Base-by-base conservation (phyloP, 2,888 invertebrate species). In the Magallana nippona region DNA sequence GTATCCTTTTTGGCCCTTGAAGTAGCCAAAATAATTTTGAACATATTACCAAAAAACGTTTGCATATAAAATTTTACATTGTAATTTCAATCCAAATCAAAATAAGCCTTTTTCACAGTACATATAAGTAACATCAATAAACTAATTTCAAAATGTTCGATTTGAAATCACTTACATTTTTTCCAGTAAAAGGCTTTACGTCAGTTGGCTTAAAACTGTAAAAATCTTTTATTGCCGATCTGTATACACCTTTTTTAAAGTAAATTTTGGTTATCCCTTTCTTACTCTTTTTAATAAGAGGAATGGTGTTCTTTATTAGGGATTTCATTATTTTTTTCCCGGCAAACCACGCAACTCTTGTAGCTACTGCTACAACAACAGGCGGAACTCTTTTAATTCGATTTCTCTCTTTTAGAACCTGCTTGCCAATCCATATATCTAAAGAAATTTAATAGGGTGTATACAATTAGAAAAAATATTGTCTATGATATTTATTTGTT, bases 391-490 rank as follows among this genome's bases (percentile, higher is more conserved):
- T 63, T 27, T 22, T 63, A 10, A 19, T 27, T 22, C 63, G 22
- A 0, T 63, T 22, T 27, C 13, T 63, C 15, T 22, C 32, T 11
- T 27, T 19, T 63, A 63, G 15, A 27, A 27, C 15, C 15, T 63
- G 71, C 32, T 71, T 71, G 71, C 71, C 71, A 22, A 71, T 71
- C 71, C 71, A 71, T 71, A 71, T 71, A 27, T 71, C 71, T 71
- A 15, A 71, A 71, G 27, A 13, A 27, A 71, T 27, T 13, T 63
- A 19, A 22, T 5, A 17, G 8, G 1, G 8, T 60, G 60, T n/a
- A n/a, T 60, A 60, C 10, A 60, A n/a, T 8, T n/a, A n/a, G 15
- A 60, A 60, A 15, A 8, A 60, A n/a, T 3, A 5, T 44, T 44
- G 44, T 44, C 8, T 44, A 44, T 60, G n/a, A n/a, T 15, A n/a